These are phyloP conservation scores for Ariolimax columbianus DNA, from an alignment of 2,888 invertebrate genomes.

Conservation along the genomic window DNA sequence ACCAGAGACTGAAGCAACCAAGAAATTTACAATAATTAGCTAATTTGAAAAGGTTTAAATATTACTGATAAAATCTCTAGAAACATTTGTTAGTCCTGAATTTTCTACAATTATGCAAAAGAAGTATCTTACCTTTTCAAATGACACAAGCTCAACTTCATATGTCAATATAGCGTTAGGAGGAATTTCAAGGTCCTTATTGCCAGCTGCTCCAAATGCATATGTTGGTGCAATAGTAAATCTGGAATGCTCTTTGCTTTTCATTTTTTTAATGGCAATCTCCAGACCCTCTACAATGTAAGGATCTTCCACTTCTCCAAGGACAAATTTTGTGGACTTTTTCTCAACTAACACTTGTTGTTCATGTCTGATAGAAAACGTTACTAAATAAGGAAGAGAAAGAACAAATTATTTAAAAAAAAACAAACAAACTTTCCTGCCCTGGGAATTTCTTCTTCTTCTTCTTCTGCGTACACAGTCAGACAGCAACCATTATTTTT, in stretches of 20 bases:
- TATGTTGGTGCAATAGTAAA: conserved; percentile 85
- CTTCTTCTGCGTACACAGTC: too few species aligned
- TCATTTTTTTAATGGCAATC: conserved; percentile 84
- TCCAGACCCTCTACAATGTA: conserved; percentile 86
- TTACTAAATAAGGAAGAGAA: conserved; percentile 82
- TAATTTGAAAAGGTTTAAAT: too few species aligned
- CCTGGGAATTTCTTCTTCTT: too few species aligned
- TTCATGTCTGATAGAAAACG: conserved; percentile 85
- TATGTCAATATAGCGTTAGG: conserved; percentile 85
- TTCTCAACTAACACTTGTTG: conserved; percentile 86
- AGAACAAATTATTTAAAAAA: too few species aligned
- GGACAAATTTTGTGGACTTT: conserved; percentile 87
- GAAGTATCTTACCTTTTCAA: conserved; percentile 85
- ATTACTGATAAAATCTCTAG: too few species aligned
- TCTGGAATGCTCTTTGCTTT: conserved; percentile 86
- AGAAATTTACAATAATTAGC: too few species aligned
- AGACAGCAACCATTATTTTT: too few species aligned
- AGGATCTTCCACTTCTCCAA: conserved; percentile 90
- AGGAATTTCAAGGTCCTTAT: conserved; percentile 86
- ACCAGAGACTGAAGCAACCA: too few species aligned
- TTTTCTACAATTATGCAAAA: too few species aligned
- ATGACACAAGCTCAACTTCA: conserved; percentile 88
- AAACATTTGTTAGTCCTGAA: too few species aligned
- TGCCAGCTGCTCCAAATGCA: conserved; percentile 88
- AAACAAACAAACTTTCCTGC: too few species aligned